Base-by-base conservation (phyloP, 2,888 invertebrate genomes). In the Chrysina gloriosa region DNA sequence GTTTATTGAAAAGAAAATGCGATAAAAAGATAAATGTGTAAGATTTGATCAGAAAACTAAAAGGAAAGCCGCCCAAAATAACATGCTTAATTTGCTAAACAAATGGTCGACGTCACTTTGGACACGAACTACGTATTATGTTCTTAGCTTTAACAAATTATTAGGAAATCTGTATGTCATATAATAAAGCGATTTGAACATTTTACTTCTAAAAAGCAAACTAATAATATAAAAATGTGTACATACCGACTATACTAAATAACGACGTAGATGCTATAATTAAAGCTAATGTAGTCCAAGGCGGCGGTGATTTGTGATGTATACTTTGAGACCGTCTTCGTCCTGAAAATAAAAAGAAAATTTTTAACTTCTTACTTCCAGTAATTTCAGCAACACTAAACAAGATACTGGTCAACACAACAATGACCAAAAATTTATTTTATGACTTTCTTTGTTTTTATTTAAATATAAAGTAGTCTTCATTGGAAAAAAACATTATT, bases 181-280 rank as follows among this genome's bases (percentile, higher is more conserved):
- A 4, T 16, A 3, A 14, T 3, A 45, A 45, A 16, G 9, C 16
- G 2, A 6, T 5, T 19, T 19, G 9, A 47, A 47, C 7, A 2
- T 19, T 19, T 3, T 1, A 2, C 5, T 2, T 9, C 14, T 23
- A 23, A 42, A 1, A 6, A 27, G 27, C 14, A 16, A 36, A 64
- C 21, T 25, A 31, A 6, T 25, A 58, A 21, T n/a, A 16, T 25
- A 63, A 56, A 64, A 34, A 61, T 56, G 23, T 36, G 11, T 70
- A 82, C 83, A 82, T 77, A 83, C 83, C 83, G 77, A 82, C 82
- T 82, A 83, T 81, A 81, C 80, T 83, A 80, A 82, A 78, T 80
- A 83, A 81, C 69, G 77, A 74, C 75, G 81, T 82, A 75, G 81
- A 79, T 71, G 79, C 79, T 81, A 82, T 77, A 75, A 83, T 80